Conservation (phyloP, 2,888 invertebrate genomes). For the Erynnis tages region DNA sequence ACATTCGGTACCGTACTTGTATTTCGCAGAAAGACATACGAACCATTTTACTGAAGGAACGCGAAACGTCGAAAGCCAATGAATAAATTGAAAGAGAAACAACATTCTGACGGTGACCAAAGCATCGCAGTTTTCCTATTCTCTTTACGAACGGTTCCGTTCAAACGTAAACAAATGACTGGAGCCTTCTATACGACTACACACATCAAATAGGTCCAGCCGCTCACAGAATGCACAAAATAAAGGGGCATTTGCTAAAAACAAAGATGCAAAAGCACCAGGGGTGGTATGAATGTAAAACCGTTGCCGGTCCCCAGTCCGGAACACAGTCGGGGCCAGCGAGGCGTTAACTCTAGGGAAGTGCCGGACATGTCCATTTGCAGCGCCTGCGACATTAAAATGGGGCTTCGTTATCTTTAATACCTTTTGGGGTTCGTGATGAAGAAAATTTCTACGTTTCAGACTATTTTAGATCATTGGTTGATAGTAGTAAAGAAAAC, state of each 20-base stretch:
- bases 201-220: constrained; percentile 22
- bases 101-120: too few relatives aligned
- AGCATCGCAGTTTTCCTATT: constrained; percentile 1
- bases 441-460: neutral
- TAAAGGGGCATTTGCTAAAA: constrained; percentile 33
- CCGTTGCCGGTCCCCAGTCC: constrained; percentile 34
- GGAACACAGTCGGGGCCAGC: constrained; percentile 37
- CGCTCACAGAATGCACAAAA: constrained; percentile 32
- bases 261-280: neutral
- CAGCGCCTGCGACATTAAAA: constrained; percentile 39
- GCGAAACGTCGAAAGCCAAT: too few relatives aligned
- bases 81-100: too few relatives aligned
- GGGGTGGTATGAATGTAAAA: constrained; percentile 19
- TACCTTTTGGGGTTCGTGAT: constrained; percentile 21
- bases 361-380: constrained; percentile 42
- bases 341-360: constrained; percentile 36
- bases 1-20: too few relatives aligned
- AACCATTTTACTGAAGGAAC: too few relatives aligned
- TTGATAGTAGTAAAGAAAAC: too few relatives aligned
- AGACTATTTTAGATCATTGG: too few relatives aligned
- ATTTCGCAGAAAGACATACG: too few relatives aligned
- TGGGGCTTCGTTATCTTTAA: constrained; percentile 39
- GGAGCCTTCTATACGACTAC: constrained; percentile 2
- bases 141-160: constrained; percentile 6
- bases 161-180: constrained; percentile 13